Percentiles rank a stretch among this genome's conserved stretches.
Evolutionary conservation across 2,888 invertebrate species (phyloP).

Genomic region (Drosophila merina): DNA sequence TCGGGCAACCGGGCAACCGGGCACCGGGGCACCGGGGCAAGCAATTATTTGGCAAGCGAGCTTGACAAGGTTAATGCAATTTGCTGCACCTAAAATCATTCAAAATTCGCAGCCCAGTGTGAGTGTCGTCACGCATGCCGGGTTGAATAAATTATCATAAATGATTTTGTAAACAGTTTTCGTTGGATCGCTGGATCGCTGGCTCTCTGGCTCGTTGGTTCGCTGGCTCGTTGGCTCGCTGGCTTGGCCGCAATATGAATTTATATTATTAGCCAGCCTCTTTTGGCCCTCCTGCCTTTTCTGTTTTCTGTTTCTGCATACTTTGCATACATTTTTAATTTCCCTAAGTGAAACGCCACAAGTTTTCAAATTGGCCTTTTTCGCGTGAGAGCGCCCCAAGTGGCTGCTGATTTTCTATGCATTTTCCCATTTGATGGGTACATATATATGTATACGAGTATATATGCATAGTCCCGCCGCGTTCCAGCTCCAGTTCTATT

Average conservation of each 20-base stretch:
- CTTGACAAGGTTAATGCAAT: conserved; percentile 70
- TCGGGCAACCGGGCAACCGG: neutral
- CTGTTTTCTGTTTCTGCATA: conserved; percentile 10
- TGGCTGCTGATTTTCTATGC: conserved; percentile 54
- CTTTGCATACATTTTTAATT: conserved; percentile 69
- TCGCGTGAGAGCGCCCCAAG: conserved; percentile 50
- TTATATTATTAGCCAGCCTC: conserved; percentile 63
- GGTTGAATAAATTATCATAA: conserved; percentile 74
- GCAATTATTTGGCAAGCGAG: conserved; percentile 64
- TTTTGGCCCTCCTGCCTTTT: conserved; percentile 8
- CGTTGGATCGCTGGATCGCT: conserved; percentile 1
- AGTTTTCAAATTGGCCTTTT: conserved; percentile 70
- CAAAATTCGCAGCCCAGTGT: conserved; percentile 28
- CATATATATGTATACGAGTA: conserved; percentile 7
- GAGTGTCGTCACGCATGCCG: conserved; percentile 62
- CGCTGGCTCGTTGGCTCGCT: conserved; percentile 17
- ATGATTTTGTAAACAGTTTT: conserved; percentile 58
- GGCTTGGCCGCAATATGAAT: conserved; percentile 55
- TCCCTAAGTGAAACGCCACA: conserved; percentile 73
- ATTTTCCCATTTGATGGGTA: conserved; percentile 47
- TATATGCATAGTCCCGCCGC: conserved; percentile 5
- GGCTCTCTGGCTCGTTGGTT: conserved; percentile 22
- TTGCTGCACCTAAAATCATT: conserved; percentile 72
- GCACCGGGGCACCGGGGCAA: conserved; percentile 7
- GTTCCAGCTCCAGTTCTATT: conserved; percentile 38